Evolutionary conservation across 30 jellyfish, hydroid and myxozoan genomes (phyloP), one percentile per base, ranked within the genome.

Genomic region (Aurelia sp.): DNA sequence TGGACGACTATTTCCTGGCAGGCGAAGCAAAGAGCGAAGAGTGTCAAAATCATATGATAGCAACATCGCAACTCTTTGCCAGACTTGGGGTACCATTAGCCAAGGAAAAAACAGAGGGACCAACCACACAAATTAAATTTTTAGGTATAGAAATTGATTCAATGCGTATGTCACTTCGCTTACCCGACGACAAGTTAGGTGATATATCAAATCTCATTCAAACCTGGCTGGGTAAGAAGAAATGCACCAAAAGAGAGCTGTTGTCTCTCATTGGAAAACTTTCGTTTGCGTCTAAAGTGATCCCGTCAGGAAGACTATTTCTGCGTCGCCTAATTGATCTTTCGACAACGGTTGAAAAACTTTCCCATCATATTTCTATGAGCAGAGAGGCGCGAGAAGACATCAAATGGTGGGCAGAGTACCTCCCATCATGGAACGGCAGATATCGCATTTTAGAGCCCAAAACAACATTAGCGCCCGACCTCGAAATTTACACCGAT

Each of bases 1-100:
- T 78, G 9, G 89, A 78, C 47, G 89, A 78, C 48, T 78, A 27
- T 79, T 61, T 78, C 33, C 19, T 78, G 41, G 66, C 86, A 15
- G 86, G 74, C 55, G 33, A 60, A 48, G 74, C 86, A 15, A 19
- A 55, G 58, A 19, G 73, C 3, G 12, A 18, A 3, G 19, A 5
- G 5, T 74, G 86, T 24, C 60, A 15, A 1, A 19, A 51, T 1
- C 8, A 51, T 17, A 22, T 74, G n/a, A 30, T 48, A 3, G 24
- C 11, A 47, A 57, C 62, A 19, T 48, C 44, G n/a, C 11, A 16
- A 6, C 35, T 74, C 1, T 53, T 74, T 19, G 12, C 64, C 12
- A 19, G 9, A 13, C 57, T 74, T 12, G 72, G 86, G 10, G 58
- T 74, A 13, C 72, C 74, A 3, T 19, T 76, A 7, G 78, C 75